Conservation (phyloP, 2,888 invertebrate genomes). For the Ormyrus nitidulus region DNA sequence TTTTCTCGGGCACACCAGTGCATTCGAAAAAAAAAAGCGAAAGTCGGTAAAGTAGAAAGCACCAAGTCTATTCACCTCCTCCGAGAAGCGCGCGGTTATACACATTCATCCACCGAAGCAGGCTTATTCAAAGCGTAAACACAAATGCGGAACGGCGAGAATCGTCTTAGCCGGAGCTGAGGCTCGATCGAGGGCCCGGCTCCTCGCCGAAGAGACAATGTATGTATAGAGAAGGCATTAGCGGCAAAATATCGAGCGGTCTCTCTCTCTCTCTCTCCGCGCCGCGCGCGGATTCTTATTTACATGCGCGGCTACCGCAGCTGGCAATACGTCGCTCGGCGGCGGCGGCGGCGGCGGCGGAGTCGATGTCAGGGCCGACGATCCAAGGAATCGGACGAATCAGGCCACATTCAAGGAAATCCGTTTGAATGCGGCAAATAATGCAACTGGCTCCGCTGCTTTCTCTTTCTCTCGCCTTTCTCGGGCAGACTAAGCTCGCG, state of each 20-base stretch:
- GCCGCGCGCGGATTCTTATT: slow-evolving; percentile 48
- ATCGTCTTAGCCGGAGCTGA: too few relatives aligned
- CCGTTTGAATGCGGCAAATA: slow-evolving; percentile 57
- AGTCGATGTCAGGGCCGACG: slow-evolving; percentile 56
- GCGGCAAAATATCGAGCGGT: slow-evolving; percentile 49
- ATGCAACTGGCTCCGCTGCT: slow-evolving; percentile 44
- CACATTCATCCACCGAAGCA: too few relatives aligned
- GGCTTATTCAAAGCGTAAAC: too few relatives aligned
- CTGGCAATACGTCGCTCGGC: slow-evolving; percentile 4
- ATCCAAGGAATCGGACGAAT: slow-evolving; percentile 56
- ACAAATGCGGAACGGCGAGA: too few relatives aligned
- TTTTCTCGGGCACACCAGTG: too few relatives aligned
- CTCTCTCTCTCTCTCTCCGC: neutral
- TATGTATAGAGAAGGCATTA: slow-evolving; percentile 37
- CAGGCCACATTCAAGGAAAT: slow-evolving; percentile 59
- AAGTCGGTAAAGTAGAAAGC: too few relatives aligned
- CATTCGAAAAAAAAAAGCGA: too few relatives aligned
- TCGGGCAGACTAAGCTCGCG: slow-evolving; percentile 21
- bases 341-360: neutral
- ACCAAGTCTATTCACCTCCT: too few relatives aligned
- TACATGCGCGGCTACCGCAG: slow-evolving; percentile 27
- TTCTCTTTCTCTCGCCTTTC: slow-evolving; percentile 36
- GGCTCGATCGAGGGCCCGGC: too few relatives aligned
- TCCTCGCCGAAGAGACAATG: neutral
- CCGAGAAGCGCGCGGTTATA: too few relatives aligned